A percentile compares a stretch with the other conserved stretches of the same genome.
These are phyloP conservation scores for Orchesella cincta DNA, from an alignment of 1,140 invertebrate species.

Conservation along the genomic window DNA sequence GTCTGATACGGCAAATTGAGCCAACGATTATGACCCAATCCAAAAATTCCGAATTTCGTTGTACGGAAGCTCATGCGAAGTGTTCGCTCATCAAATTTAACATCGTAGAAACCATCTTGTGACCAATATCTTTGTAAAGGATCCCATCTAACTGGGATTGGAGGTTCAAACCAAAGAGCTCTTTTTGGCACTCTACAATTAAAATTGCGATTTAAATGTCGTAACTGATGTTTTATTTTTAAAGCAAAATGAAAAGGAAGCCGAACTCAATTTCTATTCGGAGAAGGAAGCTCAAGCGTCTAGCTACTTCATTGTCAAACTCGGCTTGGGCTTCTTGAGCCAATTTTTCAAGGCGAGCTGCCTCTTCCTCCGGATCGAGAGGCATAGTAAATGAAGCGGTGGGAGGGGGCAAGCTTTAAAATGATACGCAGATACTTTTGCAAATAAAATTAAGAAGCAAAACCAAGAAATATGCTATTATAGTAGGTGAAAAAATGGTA, in stretches of 20 bases:
- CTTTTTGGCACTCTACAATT: constrained; percentile 67
- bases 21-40: constrained; percentile 71
- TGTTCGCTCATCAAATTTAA: constrained; percentile 81
- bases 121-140: constrained; percentile 66
- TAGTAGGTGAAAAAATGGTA: constrained; percentile 12
- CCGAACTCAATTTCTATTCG: background rate
- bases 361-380: constrained; percentile 22
- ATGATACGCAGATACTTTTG: too few relatives aligned
- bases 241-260: constrained; percentile 13
- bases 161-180: constrained; percentile 80
- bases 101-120: constrained; percentile 73
- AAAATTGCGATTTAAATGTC: background rate
- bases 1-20: constrained; percentile 80
- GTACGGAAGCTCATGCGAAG: constrained; percentile 66
- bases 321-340: background rate
- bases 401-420: too few relatives aligned
- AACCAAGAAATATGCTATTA: too few relatives aligned
- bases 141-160: constrained; percentile 76
- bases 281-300: background rate
- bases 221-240: background rate
- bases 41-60: constrained; percentile 72
- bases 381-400: too few relatives aligned
- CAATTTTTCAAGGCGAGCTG: background rate
- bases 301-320: background rate
- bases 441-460: too few relatives aligned